Evolutionary conservation across 2,797 vertebrate genomes (phyloP), one percentile per base, ranked within the genome.

Genomic region (Pangasius sanitwongsei): DNA sequence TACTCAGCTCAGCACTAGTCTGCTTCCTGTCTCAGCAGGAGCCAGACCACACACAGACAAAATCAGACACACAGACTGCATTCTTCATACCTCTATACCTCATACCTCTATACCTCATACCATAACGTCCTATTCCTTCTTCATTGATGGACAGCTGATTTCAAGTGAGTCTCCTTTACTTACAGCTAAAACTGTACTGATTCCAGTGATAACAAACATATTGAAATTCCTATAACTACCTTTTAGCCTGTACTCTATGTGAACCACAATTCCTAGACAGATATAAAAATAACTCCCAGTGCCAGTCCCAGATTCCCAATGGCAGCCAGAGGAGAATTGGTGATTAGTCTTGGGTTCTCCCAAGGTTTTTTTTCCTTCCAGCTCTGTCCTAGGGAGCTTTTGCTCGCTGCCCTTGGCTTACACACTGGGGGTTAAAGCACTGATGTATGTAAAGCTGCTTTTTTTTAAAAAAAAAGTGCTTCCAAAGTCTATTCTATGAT

Each of bases 261-360:
- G n/a, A 85, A 70, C 83, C 65, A 85, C 48, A 55, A 37, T 85
- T 55, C 28, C 13, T n/a, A 37, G 77, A 81, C 77, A 69, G 77
- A 55, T 55, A 57, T 82, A 81, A 87, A 87, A 87, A 87, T 69
- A 82, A 87, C 34, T 85, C 44, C 83, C 65, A 69, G 77, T 87
- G 86, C 59, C 77, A 87, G 28, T 50, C n/a, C 75, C 59, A 50
- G 61, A 28, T 69, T 70, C 61, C 74, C 74, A 48, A 16, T 53
- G 59, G 37, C 63, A 87, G 48, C 77, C 61, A 82, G 61, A 82
- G 44, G 44, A 85, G 44, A 69, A 50, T 34, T 53, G 83, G 65
- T 85, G 63, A 70, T 85, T 85, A 85, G 65, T 85, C 83, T 55
- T 85, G 83, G 83, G 57, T 85, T 18, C 65, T 55, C n/a, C n/a